A percentile compares a stretch with the other conserved stretches of the same genome.
Conservation (phyloP, 1,140 invertebrate genomes). For the Adoxophyes honmai region DNA sequence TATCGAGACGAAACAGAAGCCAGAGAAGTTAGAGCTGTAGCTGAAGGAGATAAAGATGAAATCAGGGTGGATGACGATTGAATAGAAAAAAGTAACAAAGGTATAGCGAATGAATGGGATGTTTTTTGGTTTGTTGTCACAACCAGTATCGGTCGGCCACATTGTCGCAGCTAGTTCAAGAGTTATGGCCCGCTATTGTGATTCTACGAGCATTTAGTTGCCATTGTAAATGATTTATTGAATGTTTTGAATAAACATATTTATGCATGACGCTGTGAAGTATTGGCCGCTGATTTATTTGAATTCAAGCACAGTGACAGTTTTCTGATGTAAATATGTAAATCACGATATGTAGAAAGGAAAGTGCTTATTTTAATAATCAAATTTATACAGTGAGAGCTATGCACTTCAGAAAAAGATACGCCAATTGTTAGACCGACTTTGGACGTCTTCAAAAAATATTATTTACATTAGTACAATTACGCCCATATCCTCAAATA, state of each 20-base stretch:
- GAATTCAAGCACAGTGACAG: too few species aligned
- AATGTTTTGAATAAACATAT: constrained; percentile 4
- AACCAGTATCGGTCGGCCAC: constrained; percentile 10
- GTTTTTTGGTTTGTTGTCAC: constrained; percentile 12
- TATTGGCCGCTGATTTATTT: not conserved
- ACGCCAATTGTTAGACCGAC: too few species aligned
- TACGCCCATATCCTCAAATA: too few species aligned
- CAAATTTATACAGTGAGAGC: too few species aligned
- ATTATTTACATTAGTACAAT: too few species aligned
- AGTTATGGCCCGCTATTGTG: constrained; percentile 7
- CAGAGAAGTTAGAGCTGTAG: not conserved
- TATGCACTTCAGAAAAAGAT: too few species aligned
- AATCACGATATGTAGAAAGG: too few species aligned
- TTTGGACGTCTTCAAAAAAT: too few species aligned
- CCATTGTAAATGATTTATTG: constrained; percentile 2
- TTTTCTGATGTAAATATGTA: too few species aligned
- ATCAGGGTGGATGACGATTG: not conserved
- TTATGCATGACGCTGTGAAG: constrained; percentile 3
- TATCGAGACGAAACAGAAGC: not conserved
- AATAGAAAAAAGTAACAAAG: constrained; percentile 13
- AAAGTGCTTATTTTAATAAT: too few species aligned
- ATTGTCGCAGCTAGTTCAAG: constrained; percentile 1
- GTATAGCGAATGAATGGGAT: constrained; percentile 1
- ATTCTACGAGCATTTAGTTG: constrained; percentile 14
- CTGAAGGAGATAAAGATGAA: not conserved